Percentiles rank a stretch among this genome's conserved stretches.
Conservation (phyloP, 1,140 invertebrate genomes). For the Globodera ellingtonae region DNA sequence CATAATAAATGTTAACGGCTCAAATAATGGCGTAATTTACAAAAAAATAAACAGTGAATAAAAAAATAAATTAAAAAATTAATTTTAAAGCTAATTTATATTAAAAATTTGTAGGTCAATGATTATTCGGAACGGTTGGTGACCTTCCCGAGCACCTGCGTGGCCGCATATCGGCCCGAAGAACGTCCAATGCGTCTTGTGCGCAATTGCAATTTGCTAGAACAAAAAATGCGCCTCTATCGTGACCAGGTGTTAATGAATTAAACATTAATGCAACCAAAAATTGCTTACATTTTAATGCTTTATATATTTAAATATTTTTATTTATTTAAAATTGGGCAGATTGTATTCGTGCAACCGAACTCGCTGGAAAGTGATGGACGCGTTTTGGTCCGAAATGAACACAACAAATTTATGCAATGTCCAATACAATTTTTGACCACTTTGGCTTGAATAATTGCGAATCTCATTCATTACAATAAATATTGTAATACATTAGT, state of each 20-base stretch:
- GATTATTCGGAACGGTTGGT: constrained; percentile 53
- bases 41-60: no score
- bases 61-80: no score
- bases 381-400: neutral
- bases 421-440: constrained; percentile 1
- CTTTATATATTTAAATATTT: no score
- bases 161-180: constrained; percentile 47
- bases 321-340: no score
- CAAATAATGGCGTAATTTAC: no score
- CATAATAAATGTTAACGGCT: no score
- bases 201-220: constrained; percentile 52
- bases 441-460: neutral
- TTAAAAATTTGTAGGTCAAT: constrained; percentile 24
- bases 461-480: no score
- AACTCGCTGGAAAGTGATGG: neutral
- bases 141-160: constrained; percentile 60
- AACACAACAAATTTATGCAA: neutral
- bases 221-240: constrained; percentile 40
- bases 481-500: no score
- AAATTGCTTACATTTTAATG: no score
- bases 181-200: constrained; percentile 61
- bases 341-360: neutral
- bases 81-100: no score
- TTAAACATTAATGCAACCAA: no score
- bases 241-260: constrained; percentile 37